Conservation (phyloP, 2,113 vertebrate species). For the Pyxicephalus adspersus region DNA sequence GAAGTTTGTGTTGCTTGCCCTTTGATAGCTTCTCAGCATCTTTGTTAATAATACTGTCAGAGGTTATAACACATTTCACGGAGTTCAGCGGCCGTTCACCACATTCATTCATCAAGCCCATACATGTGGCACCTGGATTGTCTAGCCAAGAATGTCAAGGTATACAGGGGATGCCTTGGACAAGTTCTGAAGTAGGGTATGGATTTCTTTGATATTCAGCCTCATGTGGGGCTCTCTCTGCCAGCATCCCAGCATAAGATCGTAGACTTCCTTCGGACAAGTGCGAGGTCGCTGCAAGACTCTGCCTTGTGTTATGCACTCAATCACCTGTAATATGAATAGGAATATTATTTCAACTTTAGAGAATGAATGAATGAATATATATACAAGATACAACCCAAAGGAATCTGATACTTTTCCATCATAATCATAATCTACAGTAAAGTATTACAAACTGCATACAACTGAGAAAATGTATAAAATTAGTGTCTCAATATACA, state of each 20-base stretch:
- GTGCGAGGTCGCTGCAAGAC: conserved; percentile 96
- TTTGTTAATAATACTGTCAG: conserved; percentile 75
- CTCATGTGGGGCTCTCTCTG: conserved; percentile 96
- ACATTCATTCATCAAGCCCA: conserved; percentile 67
- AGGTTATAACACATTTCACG: conserved; percentile 74
- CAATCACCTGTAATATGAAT: conserved; percentile 83
- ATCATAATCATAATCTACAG: too few species aligned
- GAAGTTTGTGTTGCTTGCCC: conserved; percentile 75
- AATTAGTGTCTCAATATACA: too few species aligned
- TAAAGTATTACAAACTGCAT: too few species aligned
- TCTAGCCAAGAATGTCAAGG: conserved; percentile 97
- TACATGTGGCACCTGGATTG: conserved; percentile 63
- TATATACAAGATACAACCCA: too few species aligned
- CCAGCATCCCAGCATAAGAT: conserved; percentile 99
- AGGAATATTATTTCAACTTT: neutral
- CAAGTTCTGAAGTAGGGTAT: conserved; percentile 93
- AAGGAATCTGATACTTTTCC: too few species aligned
- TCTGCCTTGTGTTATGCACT: conserved; percentile 98
- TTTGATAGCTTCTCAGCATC: conserved; percentile 75
- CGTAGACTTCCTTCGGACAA: conserved; percentile 96
- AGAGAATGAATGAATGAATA: too few species aligned
- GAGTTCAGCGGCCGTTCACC: conserved; percentile 75
- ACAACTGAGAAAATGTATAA: too few species aligned
- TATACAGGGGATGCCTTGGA: conserved; percentile 98
- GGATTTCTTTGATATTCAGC: conserved; percentile 97